phyloP scores from a whole-genome alignment of 1,140 invertebrate species.

The Meloidogyne chitwoodi region DNA sequence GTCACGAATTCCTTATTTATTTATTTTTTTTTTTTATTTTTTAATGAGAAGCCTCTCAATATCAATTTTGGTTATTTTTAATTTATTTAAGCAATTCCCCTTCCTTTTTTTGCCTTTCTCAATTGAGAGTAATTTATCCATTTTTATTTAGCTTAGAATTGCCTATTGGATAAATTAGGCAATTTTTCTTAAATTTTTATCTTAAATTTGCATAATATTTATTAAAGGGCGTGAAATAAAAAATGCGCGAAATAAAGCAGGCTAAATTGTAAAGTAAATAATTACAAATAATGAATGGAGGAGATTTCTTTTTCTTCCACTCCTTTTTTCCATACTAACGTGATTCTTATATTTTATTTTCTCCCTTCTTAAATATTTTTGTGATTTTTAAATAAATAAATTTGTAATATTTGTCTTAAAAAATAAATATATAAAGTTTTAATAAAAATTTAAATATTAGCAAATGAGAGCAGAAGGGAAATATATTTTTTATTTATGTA shows the following conservation, averaged over 20 bases:
- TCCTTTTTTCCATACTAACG: no score
- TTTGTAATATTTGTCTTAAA: no score
- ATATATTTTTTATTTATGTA: no score
- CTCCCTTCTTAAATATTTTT: no score
- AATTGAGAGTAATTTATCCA: slow-evolving; percentile 11
- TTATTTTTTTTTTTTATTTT: no score
- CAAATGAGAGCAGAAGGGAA: no score
- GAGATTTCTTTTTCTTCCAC: no score
- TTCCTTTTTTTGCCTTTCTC: neutral
- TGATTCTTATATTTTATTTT: no score
- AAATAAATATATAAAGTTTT: no score
- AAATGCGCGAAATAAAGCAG: neutral
- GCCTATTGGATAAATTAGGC: neutral
- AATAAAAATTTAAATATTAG: no score
- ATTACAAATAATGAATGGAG: neutral
- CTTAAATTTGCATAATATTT: neutral
- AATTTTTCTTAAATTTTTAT: slow-evolving; percentile 3
- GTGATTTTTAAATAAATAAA: no score
- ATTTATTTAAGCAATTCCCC: slow-evolving; percentile 11
- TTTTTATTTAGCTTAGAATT: slow-evolving; percentile 5
- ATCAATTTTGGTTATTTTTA: slow-evolving; percentile 20
- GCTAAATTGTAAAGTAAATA: no score
- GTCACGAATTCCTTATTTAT: slow-evolving; percentile 4
- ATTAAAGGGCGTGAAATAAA: slow-evolving; percentile 14
- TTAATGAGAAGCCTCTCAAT: slow-evolving; percentile 7